Base-by-base conservation (phyloP, 2,113 vertebrate species). In the Pipra filicauda region DNA sequence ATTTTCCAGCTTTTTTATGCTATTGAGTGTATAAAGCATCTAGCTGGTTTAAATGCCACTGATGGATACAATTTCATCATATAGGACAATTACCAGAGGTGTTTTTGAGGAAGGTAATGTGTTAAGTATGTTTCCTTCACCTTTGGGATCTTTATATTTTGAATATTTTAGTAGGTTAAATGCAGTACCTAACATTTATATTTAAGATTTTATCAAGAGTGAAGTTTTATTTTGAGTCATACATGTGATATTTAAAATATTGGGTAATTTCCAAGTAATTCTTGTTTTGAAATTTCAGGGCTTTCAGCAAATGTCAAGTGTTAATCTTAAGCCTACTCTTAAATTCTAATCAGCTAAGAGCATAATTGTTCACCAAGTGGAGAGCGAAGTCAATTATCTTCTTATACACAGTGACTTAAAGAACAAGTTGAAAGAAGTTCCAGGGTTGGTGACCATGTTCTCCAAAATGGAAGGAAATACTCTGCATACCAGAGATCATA, bases 281-380 rank as follows among this genome's bases (percentile, higher is more conserved):
- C 43, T 71, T 86, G 24, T 75, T 96, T 84, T 89, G 89, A 88
- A 95, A 81, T 82, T 91, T 52, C 58, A 94, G 74, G 58, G 85
- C 83, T 94, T 94, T 93, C 73, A 94, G 58, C 49, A 96, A 97
- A 97, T 96, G 96, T 97, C 96, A 97, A 95, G 88, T 97, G 85
- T 94, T 94, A 78, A 70, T 97, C 85, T 96, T 92, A 84, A 77
- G 62, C 31, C 69, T 55, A 35, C 91, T 94, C 33, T 96, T 94
- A 95, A 94, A 86, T 95, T 95, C 72, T 77, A 95, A 93, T 97
- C 93, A 97, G 85, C 74, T 76, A 91, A 96, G 93, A 95, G 81
- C 65, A 61, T 97, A 97, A 97, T 96, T 95, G 52, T 90, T 95
- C 85, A 73, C 72, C 69, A 72, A 41, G 39, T 41, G 39, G 75